Evolutionary conservation across 2,888 invertebrate genomes (phyloP), one percentile per base, ranked within the genome.

Genomic region (Stenoptilia bipunctidactyla): DNA sequence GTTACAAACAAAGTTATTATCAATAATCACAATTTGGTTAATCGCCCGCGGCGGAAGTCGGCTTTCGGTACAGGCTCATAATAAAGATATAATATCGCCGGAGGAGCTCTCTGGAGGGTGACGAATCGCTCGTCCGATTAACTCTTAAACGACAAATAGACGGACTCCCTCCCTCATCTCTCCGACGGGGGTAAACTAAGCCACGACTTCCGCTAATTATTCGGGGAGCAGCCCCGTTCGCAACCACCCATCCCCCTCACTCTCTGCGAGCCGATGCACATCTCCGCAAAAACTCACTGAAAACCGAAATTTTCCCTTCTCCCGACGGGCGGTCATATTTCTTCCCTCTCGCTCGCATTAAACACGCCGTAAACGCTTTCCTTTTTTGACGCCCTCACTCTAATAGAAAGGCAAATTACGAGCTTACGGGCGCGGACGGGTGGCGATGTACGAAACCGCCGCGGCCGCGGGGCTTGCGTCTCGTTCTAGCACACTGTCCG

Each of bases 361-460:
- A 83, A 77, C 82, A 80, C 75, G 55, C 83, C 82, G 82, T 83
- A 83, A 83, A 82, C 77, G 83, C 83, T 83, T 83, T 83, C 83
- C 82, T 82, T 83, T 83, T 83, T 83, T 82, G 82, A 83, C 83
- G 82, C 83, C 83, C 83, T 82, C 80, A 66, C 72, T 82, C 77
- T 83, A 83, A 83, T 83, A 83, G 83, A 83, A 83, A 83, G 83
- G 82, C 83, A 82, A 83, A 83, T 83, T 82, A 83, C 82, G 82
- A 82, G 82, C 80, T 83, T 83, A 82, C 80, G 76, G 75, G 77
- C 79, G 82, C 82, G 76, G 80, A 82, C 82, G 82, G 82, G 82
- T 77, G 77, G 79, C 80, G 76, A 79, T 82, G 82, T 82, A 74
- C 73, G 73, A 76, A 80, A 82, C 80, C 82, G 67, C 82, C 61